Conservation (phyloP, 1,140 invertebrate species). For the Zaprionus nigranus region DNA sequence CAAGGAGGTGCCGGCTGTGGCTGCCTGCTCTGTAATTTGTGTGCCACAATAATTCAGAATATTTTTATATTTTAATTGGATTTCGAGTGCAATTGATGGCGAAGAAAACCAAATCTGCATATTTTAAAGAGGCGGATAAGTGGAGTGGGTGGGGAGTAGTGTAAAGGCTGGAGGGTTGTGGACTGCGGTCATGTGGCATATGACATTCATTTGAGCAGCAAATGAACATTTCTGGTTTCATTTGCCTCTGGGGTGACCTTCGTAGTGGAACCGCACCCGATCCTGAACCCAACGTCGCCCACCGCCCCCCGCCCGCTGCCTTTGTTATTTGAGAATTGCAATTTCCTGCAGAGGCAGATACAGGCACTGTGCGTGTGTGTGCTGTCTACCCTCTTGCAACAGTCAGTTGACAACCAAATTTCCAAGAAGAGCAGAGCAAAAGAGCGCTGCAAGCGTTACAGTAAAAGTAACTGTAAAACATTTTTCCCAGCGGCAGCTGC, state of each 20-base stretch:
- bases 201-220: constrained; percentile 6
- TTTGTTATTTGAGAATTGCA: not conserved
- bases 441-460: constrained; percentile 8
- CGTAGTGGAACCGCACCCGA: not conserved
- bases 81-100: not conserved
- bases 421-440: not conserved
- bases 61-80: not conserved
- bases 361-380: not conserved
- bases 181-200: not conserved
- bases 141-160: too few relatives aligned
- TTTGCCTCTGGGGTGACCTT: not conserved
- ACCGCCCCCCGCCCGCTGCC: not conserved
- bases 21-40: not conserved
- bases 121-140: not conserved
- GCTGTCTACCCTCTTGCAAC: not conserved
- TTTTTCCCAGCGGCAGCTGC: not conserved
- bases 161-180: not conserved
- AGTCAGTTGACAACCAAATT: constrained; percentile 7
- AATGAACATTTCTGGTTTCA: not conserved
- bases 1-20: not conserved
- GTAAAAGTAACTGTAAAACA: constrained; percentile 5
- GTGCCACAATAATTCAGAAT: not conserved
- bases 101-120: not conserved
- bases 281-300: not conserved
- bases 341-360: not conserved